phyloP scores from a whole-genome alignment of 2,113 vertebrate genomes.

The Gobiocypris rarus region DNA sequence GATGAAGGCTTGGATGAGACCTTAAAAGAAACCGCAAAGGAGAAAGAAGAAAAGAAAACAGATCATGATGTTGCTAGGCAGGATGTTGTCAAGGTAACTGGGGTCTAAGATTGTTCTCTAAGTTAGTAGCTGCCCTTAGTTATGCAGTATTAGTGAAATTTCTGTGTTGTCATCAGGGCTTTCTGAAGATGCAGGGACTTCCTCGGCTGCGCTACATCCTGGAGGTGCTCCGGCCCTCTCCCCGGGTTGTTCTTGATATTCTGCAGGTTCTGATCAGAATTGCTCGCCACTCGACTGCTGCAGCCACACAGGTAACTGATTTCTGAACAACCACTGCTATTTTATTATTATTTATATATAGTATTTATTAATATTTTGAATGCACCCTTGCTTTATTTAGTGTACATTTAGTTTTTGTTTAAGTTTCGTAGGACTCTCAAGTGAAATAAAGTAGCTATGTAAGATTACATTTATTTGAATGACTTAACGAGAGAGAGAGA shows the following conservation, averaged over 20 bases:
- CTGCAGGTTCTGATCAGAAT: conserved; percentile 87
- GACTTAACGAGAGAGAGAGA: too few relatives aligned
- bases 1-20: conserved; percentile 76
- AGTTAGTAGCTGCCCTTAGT: neutral
- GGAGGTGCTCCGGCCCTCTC: conserved; percentile 85
- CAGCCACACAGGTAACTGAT: conserved; percentile 81
- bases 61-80: conserved; percentile 85
- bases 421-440: too few relatives aligned
- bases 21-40: conserved; percentile 67
- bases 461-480: too few relatives aligned
- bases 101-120: too few relatives aligned
- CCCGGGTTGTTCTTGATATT: conserved; percentile 83
- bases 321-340: neutral
- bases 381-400: too few relatives aligned
- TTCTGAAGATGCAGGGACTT: conserved; percentile 90
- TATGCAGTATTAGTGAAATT: neutral
- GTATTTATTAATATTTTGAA: too few relatives aligned
- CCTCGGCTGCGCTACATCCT: conserved; percentile 91
- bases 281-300: conserved; percentile 85
- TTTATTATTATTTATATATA: too few relatives aligned
- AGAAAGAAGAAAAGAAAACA: conserved; percentile 83
- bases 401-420: too few relatives aligned
- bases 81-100: conserved; percentile 88
- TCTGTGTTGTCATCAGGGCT: conserved; percentile 76
- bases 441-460: too few relatives aligned